Percentiles rank a stretch among this genome's conserved stretches.
Evolutionary conservation across 2,888 invertebrate genomes (phyloP).

Genomic region (Trichopoda pennipes): DNA sequence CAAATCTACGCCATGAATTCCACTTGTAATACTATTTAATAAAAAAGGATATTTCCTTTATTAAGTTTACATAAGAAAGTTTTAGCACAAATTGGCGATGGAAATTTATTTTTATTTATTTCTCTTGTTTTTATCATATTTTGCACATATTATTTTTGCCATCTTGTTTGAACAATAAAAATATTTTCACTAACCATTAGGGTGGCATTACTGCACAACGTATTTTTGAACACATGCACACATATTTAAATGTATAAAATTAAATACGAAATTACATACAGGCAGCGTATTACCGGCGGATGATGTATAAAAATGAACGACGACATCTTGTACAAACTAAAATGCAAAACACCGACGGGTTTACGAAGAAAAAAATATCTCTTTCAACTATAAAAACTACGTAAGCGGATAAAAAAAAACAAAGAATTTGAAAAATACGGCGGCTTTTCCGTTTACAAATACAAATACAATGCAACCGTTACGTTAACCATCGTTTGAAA

Average conservation of each 20-base stretch:
- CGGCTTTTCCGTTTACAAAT: constrained; percentile 27
- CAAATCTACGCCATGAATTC: too few relatives aligned
- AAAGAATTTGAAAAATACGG: constrained; percentile 20
- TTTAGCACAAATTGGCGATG: constrained; percentile 7
- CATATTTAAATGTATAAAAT: background rate
- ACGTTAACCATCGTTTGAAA: constrained; percentile 25
- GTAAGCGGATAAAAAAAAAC: constrained; percentile 20
- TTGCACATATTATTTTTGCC: background rate
- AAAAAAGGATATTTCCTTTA: too few relatives aligned
- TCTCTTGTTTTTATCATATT: too few relatives aligned
- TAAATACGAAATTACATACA: constrained; percentile 36
- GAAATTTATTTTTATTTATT: background rate
- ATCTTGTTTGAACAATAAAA: background rate
- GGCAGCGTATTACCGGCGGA: constrained; percentile 52
- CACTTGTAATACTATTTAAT: too few relatives aligned
- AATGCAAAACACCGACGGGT: constrained; percentile 38
- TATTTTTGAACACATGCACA: background rate
- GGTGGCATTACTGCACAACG: background rate
- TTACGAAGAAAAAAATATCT: background rate
- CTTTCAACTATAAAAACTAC: background rate
- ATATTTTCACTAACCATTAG: background rate
- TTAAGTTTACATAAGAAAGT: too few relatives aligned
- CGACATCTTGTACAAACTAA: background rate
- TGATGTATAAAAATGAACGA: background rate
- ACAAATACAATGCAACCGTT: constrained; percentile 36